These are phyloP conservation scores for Ormyrus rosae DNA, from an alignment of 2,888 invertebrate genomes.

Conservation along the genomic window DNA sequence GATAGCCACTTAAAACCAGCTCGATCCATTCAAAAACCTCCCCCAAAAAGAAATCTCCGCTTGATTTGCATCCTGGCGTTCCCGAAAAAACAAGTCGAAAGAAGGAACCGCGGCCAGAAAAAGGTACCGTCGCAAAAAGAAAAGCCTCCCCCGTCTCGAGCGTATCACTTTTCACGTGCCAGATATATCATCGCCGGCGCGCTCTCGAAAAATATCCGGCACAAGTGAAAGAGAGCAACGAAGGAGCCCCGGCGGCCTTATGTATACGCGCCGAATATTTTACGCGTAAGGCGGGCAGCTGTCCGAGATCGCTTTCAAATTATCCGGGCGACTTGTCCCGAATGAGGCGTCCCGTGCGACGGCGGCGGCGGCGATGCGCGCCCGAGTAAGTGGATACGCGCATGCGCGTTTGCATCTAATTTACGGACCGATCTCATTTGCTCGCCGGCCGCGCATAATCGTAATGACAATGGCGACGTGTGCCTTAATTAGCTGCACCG, in stretches of 20 bases:
- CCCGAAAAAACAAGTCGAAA: too few relatives aligned
- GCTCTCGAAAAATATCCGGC: constrained; percentile 18
- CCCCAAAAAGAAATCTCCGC: too few relatives aligned
- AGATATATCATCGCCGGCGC: background rate
- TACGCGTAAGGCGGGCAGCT: constrained; percentile 72
- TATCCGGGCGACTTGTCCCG: constrained; percentile 74
- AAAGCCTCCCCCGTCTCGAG: constrained; percentile 29
- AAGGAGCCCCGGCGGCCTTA: too few relatives aligned
- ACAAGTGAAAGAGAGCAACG: constrained; percentile 30
- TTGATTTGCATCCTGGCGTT: too few relatives aligned
- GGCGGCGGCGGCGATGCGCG: constrained; percentile 16
- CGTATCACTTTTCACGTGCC: constrained; percentile 49
- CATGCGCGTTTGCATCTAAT: constrained; percentile 51
- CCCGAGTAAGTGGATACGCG: constrained; percentile 52
- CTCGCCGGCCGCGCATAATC: constrained; percentile 6
- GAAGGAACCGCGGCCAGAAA: too few relatives aligned
- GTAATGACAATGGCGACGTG: constrained; percentile 44
- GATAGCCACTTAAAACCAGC: too few relatives aligned
- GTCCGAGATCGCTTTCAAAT: constrained; percentile 74
- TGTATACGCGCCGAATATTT: constrained; percentile 68
- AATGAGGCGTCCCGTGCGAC: constrained; percentile 61
- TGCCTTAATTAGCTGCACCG: constrained; percentile 35
- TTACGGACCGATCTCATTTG: constrained; percentile 18
- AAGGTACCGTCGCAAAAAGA: background rate
- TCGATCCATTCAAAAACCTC: too few relatives aligned